Base-by-base conservation (phyloP, 92 coral and sea anemone species). In the Bergia puertoricense region DNA sequence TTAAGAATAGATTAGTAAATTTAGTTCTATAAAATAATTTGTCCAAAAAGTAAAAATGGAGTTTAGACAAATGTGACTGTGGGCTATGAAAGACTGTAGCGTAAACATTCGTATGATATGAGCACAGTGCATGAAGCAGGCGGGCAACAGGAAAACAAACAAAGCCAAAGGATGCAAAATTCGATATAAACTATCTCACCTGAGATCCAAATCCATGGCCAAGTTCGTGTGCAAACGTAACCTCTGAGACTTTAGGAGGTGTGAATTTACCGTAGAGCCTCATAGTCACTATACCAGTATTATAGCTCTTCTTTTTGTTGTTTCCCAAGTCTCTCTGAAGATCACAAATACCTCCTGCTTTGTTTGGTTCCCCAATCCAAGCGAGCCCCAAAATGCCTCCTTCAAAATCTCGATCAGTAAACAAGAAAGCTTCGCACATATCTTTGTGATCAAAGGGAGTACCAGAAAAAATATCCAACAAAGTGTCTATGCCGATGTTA, bases 131-230 rank as follows among this genome's bases (percentile, higher is more conserved):
- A 18, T 62, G 69, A 4, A 18, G 69, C 69, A 8, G 69, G 69
- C 68, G 8, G 69, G 69, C 30, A 0, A 62, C 69, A 62, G 30
- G 6, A 62, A 62, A 62, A 62, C 69, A 62, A 22, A 20, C n/a
- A 18, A 62, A 62, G 30, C 0, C 69, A 62, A 3, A 62, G 8
- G 5, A 48, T 4, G 54, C 68, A 10, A 11, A 62, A 16, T 39
- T 22, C 1, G 37, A 7, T 38, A 81, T 51, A 54, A 46, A 83
- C n/a, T 41, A 10, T 50, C 82, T 40, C 90, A 96, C 98, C 96
- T 91, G 89, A 36, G 99, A 91, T n/a, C 99, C 99, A 86, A 97
- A 97, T 0, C 98, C 98, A 86, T 97, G 99, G 9, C 99, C 99
- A 39, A 97, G 93, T 43, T 97, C 99, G 48, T 97, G 99, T 20